Evolutionary conservation across 1,140 invertebrate genomes (phyloP), one percentile per base, ranked within the genome.

Genomic region (Eufriesea mexicana): DNA sequence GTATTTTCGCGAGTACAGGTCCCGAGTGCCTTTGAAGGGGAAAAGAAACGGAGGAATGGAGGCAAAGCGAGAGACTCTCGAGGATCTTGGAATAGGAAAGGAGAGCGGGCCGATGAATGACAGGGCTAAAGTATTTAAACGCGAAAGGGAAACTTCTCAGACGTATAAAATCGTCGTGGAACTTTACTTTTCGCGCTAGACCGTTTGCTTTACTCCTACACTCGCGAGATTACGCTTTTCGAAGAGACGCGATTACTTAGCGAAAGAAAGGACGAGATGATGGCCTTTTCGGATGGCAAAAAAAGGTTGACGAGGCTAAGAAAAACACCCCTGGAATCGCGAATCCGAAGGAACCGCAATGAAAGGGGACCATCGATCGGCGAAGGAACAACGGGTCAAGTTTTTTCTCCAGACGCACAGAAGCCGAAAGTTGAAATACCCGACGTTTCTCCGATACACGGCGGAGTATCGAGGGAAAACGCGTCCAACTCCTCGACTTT

Each of bases 341-440:
- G 10, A 42, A 42, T 64, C 4, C 8, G 8, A 4, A 64, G 51
- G 14, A 81, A 80, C 18, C 28, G 28, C 54, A 25, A 20, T 0
- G 47, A 42, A 54, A 59, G n/a, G 47, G n/a, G 23, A 61, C 49
- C 23, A 71, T 84, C 61, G 47, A 84, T 85, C 75, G 77, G 16
- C n/a, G 67, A 28, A 51, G 62, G 55, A 66, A 61, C 20, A 25
- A 9, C 20, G 20, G 54, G 47, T 85, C 23, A 14, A 25, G 7
- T 10, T 54, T 70, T 79, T 73, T 68, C 54, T 45, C 25, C 16
- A n/a, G 7, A 51, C 28, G 10, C 0, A 7, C 4, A 14, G 57
- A 28, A 45, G 25, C 25, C 59, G 59, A 66, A 66, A 54, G 61
- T 77, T n/a, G 47, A 66, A 77, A 16, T 59, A 62, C 12, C 16